phyloP scores from a whole-genome alignment of 2,888 invertebrate genomes.

The Dasysyrphus albostriatus region DNA sequence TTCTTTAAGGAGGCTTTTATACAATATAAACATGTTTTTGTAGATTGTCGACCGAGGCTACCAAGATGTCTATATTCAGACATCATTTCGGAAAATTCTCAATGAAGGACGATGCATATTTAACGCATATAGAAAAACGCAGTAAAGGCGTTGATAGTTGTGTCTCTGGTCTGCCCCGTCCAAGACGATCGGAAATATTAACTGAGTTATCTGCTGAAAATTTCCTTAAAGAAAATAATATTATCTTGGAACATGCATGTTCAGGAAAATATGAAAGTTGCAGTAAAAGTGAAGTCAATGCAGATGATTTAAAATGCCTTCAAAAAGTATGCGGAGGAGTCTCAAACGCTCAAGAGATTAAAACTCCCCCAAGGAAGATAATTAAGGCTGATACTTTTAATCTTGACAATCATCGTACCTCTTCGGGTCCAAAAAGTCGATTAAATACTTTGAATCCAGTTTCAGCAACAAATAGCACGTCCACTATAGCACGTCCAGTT shows the following conservation, averaged over 20 bases:
- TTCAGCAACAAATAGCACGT: neutral
- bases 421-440: neutral
- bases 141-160: slow-evolving; percentile 12
- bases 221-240: neutral
- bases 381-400: neutral
- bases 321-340: neutral
- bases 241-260: slow-evolving; percentile 10
- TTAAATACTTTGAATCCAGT: neutral
- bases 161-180: neutral
- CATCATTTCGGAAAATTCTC: neutral
- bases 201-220: neutral
- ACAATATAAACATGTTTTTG: no score
- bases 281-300: slow-evolving; percentile 4
- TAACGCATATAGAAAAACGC: slow-evolving; percentile 8
- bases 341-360: neutral
- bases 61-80: neutral
- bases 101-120: neutral
- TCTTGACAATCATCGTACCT: neutral
- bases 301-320: slow-evolving; percentile 32
- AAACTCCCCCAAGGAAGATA: slow-evolving; percentile 9
- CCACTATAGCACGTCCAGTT: neutral
- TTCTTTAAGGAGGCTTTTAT: neutral
- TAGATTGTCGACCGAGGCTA: neutral
- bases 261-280: slow-evolving; percentile 41
- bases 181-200: neutral